A percentile compares a stretch with the other conserved stretches of the same genome.
Evolutionary conservation across 1,140 invertebrate genomes (phyloP).

Genomic region (Rhopalosiphum maidis): DNA sequence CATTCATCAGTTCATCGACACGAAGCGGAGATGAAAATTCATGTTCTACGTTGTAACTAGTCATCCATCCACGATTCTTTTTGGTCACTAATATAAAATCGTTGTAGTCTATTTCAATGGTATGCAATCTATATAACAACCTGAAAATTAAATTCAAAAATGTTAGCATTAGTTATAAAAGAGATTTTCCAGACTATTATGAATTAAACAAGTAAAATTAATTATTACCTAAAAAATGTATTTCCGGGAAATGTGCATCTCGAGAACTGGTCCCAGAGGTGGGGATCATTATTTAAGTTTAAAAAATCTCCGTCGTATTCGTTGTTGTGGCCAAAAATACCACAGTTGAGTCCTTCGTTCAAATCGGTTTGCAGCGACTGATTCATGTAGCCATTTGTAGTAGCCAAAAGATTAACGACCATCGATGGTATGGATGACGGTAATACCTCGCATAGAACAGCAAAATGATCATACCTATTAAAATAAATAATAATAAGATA

Average conservation of each 20-base stretch:
- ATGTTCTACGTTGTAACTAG: conserved; percentile 79
- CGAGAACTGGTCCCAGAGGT: conserved; percentile 68
- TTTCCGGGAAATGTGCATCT: conserved; percentile 67
- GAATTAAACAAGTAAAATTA: not conserved
- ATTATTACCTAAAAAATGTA: conserved; percentile 64
- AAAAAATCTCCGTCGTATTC: conserved; percentile 61
- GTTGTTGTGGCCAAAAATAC: conserved; percentile 60
- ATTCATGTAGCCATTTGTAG: conserved; percentile 71
- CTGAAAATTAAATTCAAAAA: conserved; percentile 23
- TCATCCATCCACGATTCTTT: conserved; percentile 72
- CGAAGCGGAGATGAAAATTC: conserved; percentile 77
- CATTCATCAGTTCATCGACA: conserved; percentile 72
- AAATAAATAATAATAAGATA: not conserved
- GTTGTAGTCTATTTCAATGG: conserved; percentile 41
- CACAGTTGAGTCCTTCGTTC: conserved; percentile 68
- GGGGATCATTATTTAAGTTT: conserved; percentile 68
- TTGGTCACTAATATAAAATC: conserved; percentile 48
- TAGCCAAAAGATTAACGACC: conserved; percentile 70
- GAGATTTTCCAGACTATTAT: not conserved
- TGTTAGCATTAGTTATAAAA: not conserved
- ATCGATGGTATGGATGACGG: conserved; percentile 74
- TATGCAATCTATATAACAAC: conserved; percentile 51
- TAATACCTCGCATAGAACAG: conserved; percentile 77
- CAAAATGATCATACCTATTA: conserved; percentile 78
- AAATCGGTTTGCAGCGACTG: conserved; percentile 66